These are phyloP conservation scores for Drosophila subpulchrella DNA, from an alignment of 1,140 invertebrate species.

Conservation along the genomic window DNA sequence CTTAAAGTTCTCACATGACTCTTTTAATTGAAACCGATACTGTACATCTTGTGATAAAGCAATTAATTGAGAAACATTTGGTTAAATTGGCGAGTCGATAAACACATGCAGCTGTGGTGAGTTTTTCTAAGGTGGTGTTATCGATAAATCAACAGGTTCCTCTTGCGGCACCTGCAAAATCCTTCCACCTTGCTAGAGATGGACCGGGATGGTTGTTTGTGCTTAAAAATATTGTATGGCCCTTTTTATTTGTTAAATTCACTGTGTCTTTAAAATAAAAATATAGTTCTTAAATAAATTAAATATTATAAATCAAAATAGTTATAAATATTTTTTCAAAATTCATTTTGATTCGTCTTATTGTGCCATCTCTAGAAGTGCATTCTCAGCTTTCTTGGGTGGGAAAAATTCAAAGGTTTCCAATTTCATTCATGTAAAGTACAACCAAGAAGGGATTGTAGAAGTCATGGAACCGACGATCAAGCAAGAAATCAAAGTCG, in stretches of 20 bases:
- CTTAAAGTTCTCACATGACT: background rate
- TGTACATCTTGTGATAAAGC: background rate
- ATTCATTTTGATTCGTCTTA: background rate
- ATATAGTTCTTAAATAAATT: no score
- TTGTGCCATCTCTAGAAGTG: background rate
- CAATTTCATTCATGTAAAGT: background rate
- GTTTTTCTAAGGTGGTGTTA: background rate
- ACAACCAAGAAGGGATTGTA: background rate
- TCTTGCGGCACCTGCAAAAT: background rate
- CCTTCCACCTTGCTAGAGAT: background rate
- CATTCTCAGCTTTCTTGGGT: background rate
- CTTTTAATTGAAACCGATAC: background rate
- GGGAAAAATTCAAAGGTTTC: conserved; percentile 6
- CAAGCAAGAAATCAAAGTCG: conserved; percentile 6
- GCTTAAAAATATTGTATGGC: no score
- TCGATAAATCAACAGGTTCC: conserved; percentile 10
- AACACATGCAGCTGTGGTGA: background rate
- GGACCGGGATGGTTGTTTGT: background rate
- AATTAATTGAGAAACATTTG: conserved; percentile 4
- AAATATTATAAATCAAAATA: no score
- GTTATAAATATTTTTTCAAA: background rate
- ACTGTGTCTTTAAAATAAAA: no score
- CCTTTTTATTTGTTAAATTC: no score
- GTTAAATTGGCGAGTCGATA: background rate
- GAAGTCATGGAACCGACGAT: conserved; percentile 10